Base-by-base conservation (phyloP, 2,888 invertebrate genomes). In the Cantharis rufa region DNA sequence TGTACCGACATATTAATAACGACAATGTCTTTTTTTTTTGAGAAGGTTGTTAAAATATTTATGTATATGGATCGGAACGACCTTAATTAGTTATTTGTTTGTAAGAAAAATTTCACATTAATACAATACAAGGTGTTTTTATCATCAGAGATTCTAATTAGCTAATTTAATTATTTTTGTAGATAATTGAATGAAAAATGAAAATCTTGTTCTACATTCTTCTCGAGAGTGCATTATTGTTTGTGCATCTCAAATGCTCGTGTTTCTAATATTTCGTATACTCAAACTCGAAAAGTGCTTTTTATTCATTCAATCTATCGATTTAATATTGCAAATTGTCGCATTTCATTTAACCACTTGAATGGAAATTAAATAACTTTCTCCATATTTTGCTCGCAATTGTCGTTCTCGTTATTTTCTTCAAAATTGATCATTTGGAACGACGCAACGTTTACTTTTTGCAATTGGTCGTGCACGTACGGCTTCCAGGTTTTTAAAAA, bases 21-120 rank as follows among this genome's bases (percentile, higher is more conserved):
- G 18, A 61, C 24, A 71, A 71, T 10, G 70, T 61, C 15, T 18
- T 27, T 62, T 24, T 18, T n/a, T 62, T 24, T 18, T 3, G n/a
- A 62, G 62, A 70, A 70, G 70, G 70, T 62, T 71, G 24, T 71
- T 71, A 62, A 71, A 62, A 24, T 70, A 48, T 70, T 16, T 70
- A 71, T n/a, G n/a, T n/a, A n/a, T 24, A n/a, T 61, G 62, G 62
- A 62, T 24, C 70, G 62, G 62, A 71, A 71, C 70, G 70, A 71
- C 70, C 70, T 71, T 71, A 71, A 71, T 71, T 71, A 62, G n/a
- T 28, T 70, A 18, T 71, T 71, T 62, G 62, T 24, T 24, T 21
- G 24, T 62, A 62, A 24, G 15, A 61, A 70, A 69, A 61, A 62
- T 61, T 18, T 70, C 18, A n/a, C 61, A 61, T 71, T 71, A 71